Percentiles rank a stretch among this genome's conserved stretches.
Evolutionary conservation across 2,797 vertebrate genomes (phyloP).

Genomic region (Scarus forsteni): DNA sequence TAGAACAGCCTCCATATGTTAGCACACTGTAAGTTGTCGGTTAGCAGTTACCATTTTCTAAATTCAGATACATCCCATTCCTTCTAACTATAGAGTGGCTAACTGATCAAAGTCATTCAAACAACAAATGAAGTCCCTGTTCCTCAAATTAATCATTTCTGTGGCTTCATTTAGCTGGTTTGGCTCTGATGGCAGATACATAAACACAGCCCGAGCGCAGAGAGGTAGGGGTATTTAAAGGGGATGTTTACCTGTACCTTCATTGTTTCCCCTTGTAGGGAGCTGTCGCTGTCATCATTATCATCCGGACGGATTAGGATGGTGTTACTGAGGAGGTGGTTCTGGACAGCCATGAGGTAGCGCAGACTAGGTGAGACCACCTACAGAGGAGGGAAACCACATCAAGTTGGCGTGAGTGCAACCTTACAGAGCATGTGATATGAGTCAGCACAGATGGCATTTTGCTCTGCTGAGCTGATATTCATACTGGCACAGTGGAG

Average conservation of each 20-base stretch:
- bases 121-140: no score
- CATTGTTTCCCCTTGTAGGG: constrained; percentile 99
- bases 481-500: constrained; percentile 97
- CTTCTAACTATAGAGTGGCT: background rate
- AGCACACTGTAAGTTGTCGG: background rate
- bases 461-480: constrained; percentile 34
- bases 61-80: background rate
- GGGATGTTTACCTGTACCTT: constrained; percentile 99
- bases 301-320: constrained; percentile 97
- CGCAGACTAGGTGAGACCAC: constrained; percentile 96
- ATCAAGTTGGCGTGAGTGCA: constrained; percentile 7
- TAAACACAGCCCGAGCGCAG: constrained; percentile 33
- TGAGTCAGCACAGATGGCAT: constrained; percentile 26
- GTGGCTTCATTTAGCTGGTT: constrained; percentile 11
- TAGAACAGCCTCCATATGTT: constrained; percentile 5
- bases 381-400: constrained; percentile 75
- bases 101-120: background rate
- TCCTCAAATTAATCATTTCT: background rate
- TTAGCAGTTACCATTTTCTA: no score
- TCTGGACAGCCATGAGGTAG: constrained; percentile 99
- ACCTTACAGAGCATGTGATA: constrained; percentile 10
- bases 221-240: constrained; percentile 89
- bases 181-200: constrained; percentile 25
- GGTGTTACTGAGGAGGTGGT: constrained; percentile 99
- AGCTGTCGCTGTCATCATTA: constrained; percentile 98